Evolutionary conservation across 1,140 invertebrate genomes (phyloP).

Genomic region (Euura lappo): DNA sequence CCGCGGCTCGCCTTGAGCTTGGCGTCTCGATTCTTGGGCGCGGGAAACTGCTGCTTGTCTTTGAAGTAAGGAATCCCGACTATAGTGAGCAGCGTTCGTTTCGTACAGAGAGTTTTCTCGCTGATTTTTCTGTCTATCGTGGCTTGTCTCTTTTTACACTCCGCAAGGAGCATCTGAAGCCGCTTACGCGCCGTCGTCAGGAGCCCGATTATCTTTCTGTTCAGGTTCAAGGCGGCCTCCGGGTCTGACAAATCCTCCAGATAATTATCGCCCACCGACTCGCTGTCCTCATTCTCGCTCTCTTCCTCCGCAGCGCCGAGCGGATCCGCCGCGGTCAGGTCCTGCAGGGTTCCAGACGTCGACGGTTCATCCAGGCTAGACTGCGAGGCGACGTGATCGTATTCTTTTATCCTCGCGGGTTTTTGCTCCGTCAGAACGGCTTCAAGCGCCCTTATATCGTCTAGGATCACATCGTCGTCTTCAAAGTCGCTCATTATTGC

Average conservation of each 20-base stretch:
- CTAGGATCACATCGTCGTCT: constrained; percentile 39
- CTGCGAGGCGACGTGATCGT: no score
- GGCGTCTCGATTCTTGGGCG: constrained; percentile 50
- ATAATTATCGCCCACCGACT: neutral
- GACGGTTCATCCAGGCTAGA: neutral
- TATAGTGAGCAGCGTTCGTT: constrained; percentile 24
- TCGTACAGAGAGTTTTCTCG: neutral
- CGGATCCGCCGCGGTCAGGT: neutral
- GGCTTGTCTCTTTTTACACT: constrained; percentile 36
- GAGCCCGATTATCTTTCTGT: constrained; percentile 34
- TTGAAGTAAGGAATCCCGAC: constrained; percentile 60
- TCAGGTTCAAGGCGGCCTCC: constrained; percentile 26
- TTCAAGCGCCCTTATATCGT: constrained; percentile 46
- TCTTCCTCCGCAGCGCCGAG: neutral
- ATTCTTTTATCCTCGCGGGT: neutral
- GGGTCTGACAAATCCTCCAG: constrained; percentile 2
- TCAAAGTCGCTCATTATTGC: constrained; percentile 44
- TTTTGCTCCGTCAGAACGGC: constrained; percentile 19
- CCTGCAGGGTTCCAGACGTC: neutral
- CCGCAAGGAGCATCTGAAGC: constrained; percentile 31
- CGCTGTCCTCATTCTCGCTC: neutral
- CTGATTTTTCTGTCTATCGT: constrained; percentile 28
- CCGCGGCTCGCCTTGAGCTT: constrained; percentile 44
- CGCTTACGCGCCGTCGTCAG: constrained; percentile 32
- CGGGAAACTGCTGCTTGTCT: constrained; percentile 46